These are phyloP conservation scores for Drosophila kuntzei DNA, from an alignment of 2,888 invertebrate genomes.

Conservation along the genomic window DNA sequence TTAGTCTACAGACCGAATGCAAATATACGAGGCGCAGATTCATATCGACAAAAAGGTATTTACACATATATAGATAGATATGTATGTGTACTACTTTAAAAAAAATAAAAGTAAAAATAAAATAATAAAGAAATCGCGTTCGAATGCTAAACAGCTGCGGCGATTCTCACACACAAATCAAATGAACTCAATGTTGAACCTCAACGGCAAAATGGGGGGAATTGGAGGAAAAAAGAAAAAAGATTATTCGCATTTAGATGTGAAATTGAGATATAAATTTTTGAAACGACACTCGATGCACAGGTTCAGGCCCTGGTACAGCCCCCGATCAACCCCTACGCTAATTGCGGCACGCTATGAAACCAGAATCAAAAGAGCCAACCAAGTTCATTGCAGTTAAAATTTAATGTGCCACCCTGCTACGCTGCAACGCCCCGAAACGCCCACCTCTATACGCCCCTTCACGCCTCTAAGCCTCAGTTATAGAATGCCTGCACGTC, in stretches of 20 bases:
- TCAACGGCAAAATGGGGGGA: constrained; percentile 17
- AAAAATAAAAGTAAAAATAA: constrained; percentile 40
- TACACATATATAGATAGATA: neutral
- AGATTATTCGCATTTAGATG: constrained; percentile 82
- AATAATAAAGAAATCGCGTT: constrained; percentile 58
- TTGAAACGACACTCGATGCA: constrained; percentile 71
- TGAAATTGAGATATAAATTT: constrained; percentile 81
- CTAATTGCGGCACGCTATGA: constrained; percentile 49
- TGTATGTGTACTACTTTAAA: constrained; percentile 2
- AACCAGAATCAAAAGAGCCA: constrained; percentile 5
- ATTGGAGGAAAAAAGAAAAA: constrained; percentile 38
- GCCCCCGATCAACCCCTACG: constrained; percentile 10
- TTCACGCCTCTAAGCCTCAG: neutral
- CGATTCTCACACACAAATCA: constrained; percentile 78
- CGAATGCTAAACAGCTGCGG: constrained; percentile 75
- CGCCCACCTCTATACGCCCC: neutral
- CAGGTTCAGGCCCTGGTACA: constrained; percentile 24
- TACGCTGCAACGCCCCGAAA: neutral
- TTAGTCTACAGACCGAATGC: constrained; percentile 19
- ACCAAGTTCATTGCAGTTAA: constrained; percentile 61
- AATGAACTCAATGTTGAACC: constrained; percentile 56
- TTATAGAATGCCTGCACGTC: constrained; percentile 9
- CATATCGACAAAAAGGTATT: constrained; percentile 38
- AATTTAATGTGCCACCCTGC: constrained; percentile 51
- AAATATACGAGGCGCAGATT: constrained; percentile 34